phyloP scores from a whole-genome alignment of 1,140 invertebrate species.

The Brachystomella parvula region DNA sequence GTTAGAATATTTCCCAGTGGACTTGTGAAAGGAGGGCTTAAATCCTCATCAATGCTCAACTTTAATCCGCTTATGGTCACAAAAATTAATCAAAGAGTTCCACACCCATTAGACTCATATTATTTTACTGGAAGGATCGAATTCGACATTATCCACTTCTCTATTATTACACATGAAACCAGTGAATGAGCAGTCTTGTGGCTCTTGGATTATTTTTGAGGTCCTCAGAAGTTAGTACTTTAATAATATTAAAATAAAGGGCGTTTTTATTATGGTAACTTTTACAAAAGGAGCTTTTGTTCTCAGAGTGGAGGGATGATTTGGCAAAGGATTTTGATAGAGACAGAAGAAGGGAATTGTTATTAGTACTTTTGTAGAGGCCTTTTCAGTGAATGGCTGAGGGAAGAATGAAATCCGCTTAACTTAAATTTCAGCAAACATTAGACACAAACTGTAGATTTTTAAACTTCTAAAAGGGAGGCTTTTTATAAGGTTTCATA shows the following conservation, averaged over 20 bases:
- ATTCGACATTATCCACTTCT: no score
- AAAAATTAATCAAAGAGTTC: constrained; percentile 6
- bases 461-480: background rate
- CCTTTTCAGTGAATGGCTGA: background rate
- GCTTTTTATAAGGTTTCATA: background rate
- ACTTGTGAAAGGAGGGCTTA: background rate
- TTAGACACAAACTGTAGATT: constrained; percentile 2
- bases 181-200: background rate
- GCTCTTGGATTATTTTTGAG: no score
- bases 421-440: background rate
- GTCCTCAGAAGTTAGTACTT: no score
- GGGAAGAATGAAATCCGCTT: constrained; percentile 4
- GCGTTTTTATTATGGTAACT: background rate
- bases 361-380: background rate
- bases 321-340: no score
- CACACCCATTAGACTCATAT: background rate
- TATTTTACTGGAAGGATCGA: background rate
- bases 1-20: background rate
- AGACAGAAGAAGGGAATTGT: background rate
- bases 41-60: background rate
- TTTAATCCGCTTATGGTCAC: constrained; percentile 2
- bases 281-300: background rate
- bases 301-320: background rate
- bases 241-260: no score
- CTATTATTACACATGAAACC: no score